These are phyloP conservation scores for Anthoscopus minutus DNA, from an alignment of 2,113 vertebrate genomes.

Conservation along the genomic window DNA sequence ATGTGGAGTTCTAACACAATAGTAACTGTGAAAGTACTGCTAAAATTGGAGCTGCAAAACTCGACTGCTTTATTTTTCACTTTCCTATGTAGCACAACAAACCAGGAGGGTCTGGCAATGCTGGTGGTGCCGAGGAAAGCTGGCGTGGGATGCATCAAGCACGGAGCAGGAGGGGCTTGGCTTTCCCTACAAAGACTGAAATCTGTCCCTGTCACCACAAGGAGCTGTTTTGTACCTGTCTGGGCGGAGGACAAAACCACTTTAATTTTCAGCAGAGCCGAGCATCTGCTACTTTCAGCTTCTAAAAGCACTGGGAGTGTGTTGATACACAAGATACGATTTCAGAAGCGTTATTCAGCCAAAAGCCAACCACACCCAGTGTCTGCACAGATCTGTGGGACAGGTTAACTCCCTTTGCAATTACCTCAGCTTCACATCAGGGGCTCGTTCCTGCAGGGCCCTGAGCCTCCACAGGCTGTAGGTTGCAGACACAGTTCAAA, in stretches of 20 bases:
- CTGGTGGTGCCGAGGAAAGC: neutral
- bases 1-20: constrained; percentile 57
- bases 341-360: neutral
- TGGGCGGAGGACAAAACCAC: neutral
- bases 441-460: fast-evolving
- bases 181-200: neutral
- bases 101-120: neutral
- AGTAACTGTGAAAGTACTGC: constrained; percentile 50
- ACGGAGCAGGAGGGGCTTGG: neutral
- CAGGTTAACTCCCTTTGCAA: neutral
- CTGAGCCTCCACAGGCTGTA: neutral
- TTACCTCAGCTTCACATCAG: neutral
- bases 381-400: neutral
- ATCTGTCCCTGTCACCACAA: neutral
- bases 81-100: neutral
- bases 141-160: neutral
- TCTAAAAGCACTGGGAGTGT: neutral
- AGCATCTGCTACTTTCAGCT: neutral
- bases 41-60: constrained; percentile 62
- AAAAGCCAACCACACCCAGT: neutral
- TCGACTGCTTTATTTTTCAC: constrained; percentile 55
- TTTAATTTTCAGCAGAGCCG: neutral
- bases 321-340: neutral
- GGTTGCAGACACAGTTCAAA: neutral
- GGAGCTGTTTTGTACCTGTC: neutral